Evolutionary conservation across 2,113 vertebrate species (phyloP).

Genomic region (Fulmarus glacialis): DNA sequence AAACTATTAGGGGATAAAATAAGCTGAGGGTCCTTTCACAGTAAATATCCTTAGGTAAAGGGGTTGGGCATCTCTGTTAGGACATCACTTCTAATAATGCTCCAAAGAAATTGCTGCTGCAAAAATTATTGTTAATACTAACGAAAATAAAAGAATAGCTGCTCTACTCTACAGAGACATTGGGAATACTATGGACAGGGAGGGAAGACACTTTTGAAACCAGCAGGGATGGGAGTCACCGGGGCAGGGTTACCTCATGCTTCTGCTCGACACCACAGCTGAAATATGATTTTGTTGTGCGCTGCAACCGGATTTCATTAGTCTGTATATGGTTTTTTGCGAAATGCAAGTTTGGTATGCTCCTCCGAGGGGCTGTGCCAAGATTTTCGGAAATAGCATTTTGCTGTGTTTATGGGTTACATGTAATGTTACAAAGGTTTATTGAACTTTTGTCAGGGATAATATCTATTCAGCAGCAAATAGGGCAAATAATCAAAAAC

Average conservation of each 20-base stretch:
- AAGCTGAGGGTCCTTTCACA: background rate
- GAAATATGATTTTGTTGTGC: background rate
- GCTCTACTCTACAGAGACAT: fast-evolving
- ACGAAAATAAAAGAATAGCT: background rate
- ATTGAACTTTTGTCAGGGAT: background rate
- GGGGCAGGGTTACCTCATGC: background rate
- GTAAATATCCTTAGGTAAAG: background rate
- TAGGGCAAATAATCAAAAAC: background rate
- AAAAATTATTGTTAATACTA: background rate
- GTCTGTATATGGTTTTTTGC: background rate
- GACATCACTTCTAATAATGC: background rate
- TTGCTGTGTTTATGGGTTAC: background rate
- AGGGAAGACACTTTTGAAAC: background rate
- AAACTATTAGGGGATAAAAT: background rate
- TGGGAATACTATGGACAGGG: background rate
- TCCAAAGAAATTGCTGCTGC: constrained; percentile 1
- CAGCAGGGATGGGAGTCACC: background rate
- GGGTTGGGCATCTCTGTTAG: background rate
- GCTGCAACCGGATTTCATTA: background rate
- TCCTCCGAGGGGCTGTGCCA: background rate
- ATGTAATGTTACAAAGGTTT: background rate
- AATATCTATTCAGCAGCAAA: background rate
- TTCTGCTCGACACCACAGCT: fast-evolving
- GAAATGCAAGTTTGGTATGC: background rate
- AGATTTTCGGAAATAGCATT: background rate